phyloP scores from a whole-genome alignment of 2,888 invertebrate species.

The Chelonus formosanus region DNA sequence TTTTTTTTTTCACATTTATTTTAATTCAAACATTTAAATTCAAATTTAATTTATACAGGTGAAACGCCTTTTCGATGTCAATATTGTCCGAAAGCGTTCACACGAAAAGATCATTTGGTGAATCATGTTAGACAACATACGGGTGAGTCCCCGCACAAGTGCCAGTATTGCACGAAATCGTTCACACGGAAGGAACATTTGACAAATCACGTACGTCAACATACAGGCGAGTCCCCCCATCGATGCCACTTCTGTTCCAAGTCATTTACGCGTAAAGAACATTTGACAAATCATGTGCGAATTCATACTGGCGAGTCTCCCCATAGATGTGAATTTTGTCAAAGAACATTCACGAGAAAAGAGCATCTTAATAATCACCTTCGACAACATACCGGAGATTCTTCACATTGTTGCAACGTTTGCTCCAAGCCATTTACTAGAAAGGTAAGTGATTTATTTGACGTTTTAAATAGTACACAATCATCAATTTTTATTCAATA shows the following conservation, averaged over 20 bases:
- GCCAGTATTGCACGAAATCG: constrained; percentile 80
- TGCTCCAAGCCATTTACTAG: constrained; percentile 79
- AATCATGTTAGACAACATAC: constrained; percentile 79
- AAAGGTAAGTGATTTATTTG: constrained; percentile 64
- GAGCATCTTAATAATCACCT: constrained; percentile 78
- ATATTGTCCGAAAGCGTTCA: constrained; percentile 86
- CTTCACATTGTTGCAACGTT: constrained; percentile 77
- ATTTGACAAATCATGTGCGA: constrained; percentile 84
- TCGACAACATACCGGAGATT: constrained; percentile 77
- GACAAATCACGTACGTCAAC: constrained; percentile 86
- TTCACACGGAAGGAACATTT: constrained; percentile 84
- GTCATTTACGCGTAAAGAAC: constrained; percentile 86
- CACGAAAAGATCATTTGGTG: constrained; percentile 83
- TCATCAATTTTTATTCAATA: too few species aligned
- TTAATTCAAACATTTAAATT: constrained; percentile 4
- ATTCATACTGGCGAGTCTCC: constrained; percentile 72
- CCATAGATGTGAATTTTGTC: constrained; percentile 76
- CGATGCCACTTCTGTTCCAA: constrained; percentile 86
- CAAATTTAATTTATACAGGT: constrained; percentile 58
- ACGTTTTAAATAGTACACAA: background rate
- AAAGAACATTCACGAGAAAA: constrained; percentile 76
- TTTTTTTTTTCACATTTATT: constrained; percentile 14
- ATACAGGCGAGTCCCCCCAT: constrained; percentile 88
- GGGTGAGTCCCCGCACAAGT: constrained; percentile 81
- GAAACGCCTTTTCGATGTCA: constrained; percentile 82